Percentiles rank a stretch among this genome's conserved stretches.
These are phyloP conservation scores for Oryzias melastigma DNA, from an alignment of 2,113 vertebrate species.

Conservation along the genomic window DNA sequence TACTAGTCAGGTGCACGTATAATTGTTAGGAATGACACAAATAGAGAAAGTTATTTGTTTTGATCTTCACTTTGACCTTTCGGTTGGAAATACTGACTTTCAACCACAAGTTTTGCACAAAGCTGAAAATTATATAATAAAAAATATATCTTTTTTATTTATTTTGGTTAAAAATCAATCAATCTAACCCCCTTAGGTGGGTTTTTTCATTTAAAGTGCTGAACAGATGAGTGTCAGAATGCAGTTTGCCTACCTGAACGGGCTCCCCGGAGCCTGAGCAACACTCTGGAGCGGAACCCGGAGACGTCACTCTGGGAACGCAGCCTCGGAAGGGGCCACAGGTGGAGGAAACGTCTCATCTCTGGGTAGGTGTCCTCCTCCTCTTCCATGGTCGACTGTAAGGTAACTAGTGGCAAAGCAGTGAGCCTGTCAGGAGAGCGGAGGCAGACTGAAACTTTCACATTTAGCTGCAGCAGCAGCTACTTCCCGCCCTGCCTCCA, in stretches of 20 bases:
- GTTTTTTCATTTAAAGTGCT: not conserved
- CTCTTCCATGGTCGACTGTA: conserved; percentile 50
- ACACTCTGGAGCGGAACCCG: conserved; percentile 57
- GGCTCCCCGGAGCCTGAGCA: conserved; percentile 55
- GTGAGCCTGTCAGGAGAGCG: not conserved
- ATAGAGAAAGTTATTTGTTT: no score
- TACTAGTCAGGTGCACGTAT: no score
- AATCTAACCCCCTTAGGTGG: no score
- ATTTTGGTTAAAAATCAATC: no score
- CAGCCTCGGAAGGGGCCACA: conserved; percentile 44
- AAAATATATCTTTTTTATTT: no score
- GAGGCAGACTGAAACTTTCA: conserved; percentile 3
- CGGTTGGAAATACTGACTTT: no score
- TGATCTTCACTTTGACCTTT: no score
- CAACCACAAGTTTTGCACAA: no score
- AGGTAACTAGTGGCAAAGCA: not conserved
- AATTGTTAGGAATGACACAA: no score
- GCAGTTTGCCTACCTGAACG: conserved; percentile 58
- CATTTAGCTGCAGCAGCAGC: not conserved
- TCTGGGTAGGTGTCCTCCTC: conserved; percentile 47
- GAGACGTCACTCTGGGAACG: conserved; percentile 68
- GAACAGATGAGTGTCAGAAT: not conserved
- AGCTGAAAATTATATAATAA: no score
- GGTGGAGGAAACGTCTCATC: conserved; percentile 34
- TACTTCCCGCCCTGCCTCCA: not conserved